Percentiles rank a stretch among this genome's conserved stretches.
phyloP scores from a whole-genome alignment of 2,797 vertebrate genomes.

The Sarcophilus harrisii region DNA sequence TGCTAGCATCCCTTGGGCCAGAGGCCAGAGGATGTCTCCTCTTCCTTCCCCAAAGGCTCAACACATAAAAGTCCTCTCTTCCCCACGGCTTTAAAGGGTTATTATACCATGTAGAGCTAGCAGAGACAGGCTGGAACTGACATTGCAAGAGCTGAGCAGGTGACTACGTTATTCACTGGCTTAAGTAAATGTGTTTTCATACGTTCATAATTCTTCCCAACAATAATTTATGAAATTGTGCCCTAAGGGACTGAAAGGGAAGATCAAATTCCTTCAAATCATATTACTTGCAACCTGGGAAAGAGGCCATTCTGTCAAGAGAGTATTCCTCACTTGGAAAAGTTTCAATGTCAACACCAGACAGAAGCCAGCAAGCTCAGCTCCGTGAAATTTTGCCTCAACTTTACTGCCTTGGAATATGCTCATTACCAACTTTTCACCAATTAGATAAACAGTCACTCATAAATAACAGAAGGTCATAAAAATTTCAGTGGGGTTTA shows the following conservation, averaged over 20 bases:
- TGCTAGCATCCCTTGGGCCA: neutral
- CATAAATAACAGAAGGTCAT: constrained; percentile 37
- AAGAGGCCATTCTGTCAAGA: constrained; percentile 34
- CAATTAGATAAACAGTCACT: constrained; percentile 26
- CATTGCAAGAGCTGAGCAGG: constrained; percentile 1
- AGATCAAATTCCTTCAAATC: constrained; percentile 46
- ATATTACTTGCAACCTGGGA: constrained; percentile 49
- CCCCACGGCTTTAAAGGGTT: neutral
- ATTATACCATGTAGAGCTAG: neutral
- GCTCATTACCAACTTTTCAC: constrained; percentile 35
- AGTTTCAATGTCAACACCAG: constrained; percentile 36
- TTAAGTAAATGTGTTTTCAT: constrained; percentile 52
- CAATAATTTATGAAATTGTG: constrained; percentile 53
- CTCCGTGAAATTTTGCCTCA: constrained; percentile 41
- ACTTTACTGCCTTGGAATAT: constrained; percentile 23
- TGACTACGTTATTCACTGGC: constrained; percentile 10
- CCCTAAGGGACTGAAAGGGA: constrained; percentile 27
- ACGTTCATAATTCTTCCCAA: constrained; percentile 52
- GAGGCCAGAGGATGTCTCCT: constrained; percentile 17
- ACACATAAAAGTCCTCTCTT: constrained; percentile 3
- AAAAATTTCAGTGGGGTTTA: constrained; percentile 49
- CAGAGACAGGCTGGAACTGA: constrained; percentile 7
- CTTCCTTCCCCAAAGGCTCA: constrained; percentile 4
- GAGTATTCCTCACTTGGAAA: constrained; percentile 42
- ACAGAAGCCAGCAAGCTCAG: constrained; percentile 22